Percentiles rank a stretch among this genome's conserved stretches.
These are phyloP conservation scores for Rhinopomastus cyanomelas DNA, from an alignment of 2,113 vertebrate species.

Conservation along the genomic window DNA sequence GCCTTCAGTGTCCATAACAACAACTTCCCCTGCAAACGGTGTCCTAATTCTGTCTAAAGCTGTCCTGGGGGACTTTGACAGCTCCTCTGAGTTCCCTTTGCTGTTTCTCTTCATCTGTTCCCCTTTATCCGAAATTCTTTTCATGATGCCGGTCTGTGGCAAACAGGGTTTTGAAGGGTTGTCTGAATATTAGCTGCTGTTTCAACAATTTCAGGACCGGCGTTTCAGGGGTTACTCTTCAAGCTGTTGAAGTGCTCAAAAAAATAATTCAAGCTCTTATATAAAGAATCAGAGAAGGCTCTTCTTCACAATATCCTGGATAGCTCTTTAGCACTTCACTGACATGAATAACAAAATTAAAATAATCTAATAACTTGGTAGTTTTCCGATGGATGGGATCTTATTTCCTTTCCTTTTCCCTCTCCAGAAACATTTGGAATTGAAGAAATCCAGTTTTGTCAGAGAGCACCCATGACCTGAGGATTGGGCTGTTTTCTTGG, in stretches of 20 bases:
- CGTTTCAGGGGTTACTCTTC: slow-evolving; percentile 33
- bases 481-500: background rate
- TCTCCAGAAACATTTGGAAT: background rate
- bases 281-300: slow-evolving; percentile 28
- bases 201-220: slow-evolving; percentile 24
- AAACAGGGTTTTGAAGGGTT: slow-evolving; percentile 33
- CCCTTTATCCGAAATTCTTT: slow-evolving; percentile 64
- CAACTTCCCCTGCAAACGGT: slow-evolving; percentile 51
- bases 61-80: slow-evolving; percentile 66
- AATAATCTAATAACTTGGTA: background rate
- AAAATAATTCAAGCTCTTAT: slow-evolving; percentile 4
- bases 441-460: background rate
- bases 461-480: background rate
- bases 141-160: slow-evolving; percentile 45
- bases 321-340: background rate
- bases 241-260: slow-evolving; percentile 4
- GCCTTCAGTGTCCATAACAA: slow-evolving; percentile 65
- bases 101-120: slow-evolving; percentile 61
- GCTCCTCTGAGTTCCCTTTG: slow-evolving; percentile 58
- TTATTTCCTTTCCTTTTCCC: background rate
- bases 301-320: slow-evolving; percentile 30
- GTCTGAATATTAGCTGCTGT: slow-evolving; percentile 51
- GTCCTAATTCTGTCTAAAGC: slow-evolving; percentile 70
- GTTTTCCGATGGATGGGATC: background rate
- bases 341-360: background rate